Percentiles rank a stretch among this genome's conserved stretches.
Evolutionary conservation across 2,113 vertebrate species (phyloP).

Genomic region (Hippopotamus amphibius): DNA sequence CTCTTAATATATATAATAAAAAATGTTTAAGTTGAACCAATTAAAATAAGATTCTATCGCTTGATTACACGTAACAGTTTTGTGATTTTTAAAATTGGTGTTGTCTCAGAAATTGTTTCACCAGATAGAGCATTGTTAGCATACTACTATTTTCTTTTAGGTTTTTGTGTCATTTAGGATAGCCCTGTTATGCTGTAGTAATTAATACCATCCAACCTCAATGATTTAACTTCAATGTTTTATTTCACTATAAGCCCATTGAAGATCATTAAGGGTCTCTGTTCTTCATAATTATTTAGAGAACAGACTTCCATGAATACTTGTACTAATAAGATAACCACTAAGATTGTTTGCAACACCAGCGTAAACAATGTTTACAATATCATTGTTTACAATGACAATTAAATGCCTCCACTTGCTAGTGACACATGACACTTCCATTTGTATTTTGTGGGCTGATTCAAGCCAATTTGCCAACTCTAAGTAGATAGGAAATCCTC

Average conservation of each 20-base stretch:
- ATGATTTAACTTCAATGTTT: neutral
- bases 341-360: neutral
- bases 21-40: neutral
- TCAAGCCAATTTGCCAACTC: neutral
- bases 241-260: neutral
- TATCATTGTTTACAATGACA: neutral
- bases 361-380: neutral
- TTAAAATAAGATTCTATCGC: neutral
- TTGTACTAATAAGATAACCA: neutral
- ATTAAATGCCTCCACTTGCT: neutral
- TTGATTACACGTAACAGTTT: neutral
- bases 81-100: neutral
- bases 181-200: neutral
- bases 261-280: neutral
- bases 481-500: neutral
- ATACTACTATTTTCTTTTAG: neutral
- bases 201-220: neutral
- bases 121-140: neutral
- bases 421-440: neutral
- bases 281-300: neutral
- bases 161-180: neutral
- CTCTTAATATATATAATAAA: neutral
- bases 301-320: neutral
- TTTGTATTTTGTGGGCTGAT: neutral
- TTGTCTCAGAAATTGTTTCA: neutral